These are phyloP conservation scores for Coelogynopora nodosa DNA, from an alignment of 2,888 invertebrate genomes.

Conservation along the genomic window DNA sequence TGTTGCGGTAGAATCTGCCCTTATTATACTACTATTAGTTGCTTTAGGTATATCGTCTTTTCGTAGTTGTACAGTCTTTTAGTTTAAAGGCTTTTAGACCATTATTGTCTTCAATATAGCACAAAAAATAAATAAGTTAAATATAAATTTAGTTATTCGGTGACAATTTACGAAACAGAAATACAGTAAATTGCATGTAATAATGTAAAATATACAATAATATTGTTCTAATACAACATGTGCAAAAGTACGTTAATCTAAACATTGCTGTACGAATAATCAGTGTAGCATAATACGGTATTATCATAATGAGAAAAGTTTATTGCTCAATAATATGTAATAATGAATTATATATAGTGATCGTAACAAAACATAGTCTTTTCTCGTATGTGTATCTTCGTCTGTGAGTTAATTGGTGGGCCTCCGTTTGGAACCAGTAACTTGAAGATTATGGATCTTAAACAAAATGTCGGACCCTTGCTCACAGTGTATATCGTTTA, in stretches of 20 bases:
- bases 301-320: too few relatives aligned
- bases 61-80: too few relatives aligned
- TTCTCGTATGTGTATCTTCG: too few relatives aligned
- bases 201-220: background rate
- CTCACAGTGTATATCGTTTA: background rate
- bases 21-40: too few relatives aligned
- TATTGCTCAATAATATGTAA: too few relatives aligned
- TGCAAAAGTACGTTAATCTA: background rate
- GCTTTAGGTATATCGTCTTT: too few relatives aligned
- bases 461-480: background rate
- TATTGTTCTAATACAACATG: background rate
- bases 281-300: background rate
- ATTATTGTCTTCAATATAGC: background rate
- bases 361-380: too few relatives aligned
- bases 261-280: background rate
- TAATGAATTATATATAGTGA: too few relatives aligned
- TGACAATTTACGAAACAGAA: background rate
- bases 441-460: background rate
- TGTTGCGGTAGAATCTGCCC: too few relatives aligned
- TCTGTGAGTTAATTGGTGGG: background rate
- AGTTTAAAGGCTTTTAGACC: background rate
- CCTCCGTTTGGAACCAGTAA: background rate
- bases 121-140: background rate
- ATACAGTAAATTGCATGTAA: background rate
- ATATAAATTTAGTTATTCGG: background rate